Percentiles rank a stretch among this genome's conserved stretches.
phyloP scores from a whole-genome alignment of 2,113 vertebrate genomes.

The Coregonus clupeaformis region DNA sequence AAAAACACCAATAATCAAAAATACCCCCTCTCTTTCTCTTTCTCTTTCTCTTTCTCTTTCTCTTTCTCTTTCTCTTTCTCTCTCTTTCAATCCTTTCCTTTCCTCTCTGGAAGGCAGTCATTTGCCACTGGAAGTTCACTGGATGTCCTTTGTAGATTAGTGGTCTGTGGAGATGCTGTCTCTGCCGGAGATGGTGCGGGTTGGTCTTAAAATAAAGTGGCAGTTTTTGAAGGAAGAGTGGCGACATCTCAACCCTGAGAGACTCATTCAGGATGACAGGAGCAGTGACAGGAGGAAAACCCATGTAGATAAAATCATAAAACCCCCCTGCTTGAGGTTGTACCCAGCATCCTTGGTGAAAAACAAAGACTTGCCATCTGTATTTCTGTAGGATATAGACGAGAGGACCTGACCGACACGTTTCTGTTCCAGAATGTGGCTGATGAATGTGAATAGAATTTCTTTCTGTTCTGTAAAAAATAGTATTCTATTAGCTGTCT shows the following conservation, averaged over 20 bases:
- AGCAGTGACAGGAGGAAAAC: constrained; percentile 31
- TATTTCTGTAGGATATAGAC: too few species aligned
- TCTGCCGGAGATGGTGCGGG: constrained; percentile 53
- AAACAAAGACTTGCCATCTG: neutral
- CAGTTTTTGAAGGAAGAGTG: constrained; percentile 42
- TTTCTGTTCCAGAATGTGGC: neutral
- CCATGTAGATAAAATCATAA: constrained; percentile 20
- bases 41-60: constrained; percentile 24
- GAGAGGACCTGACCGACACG: neutral
- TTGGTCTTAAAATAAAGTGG: constrained; percentile 40
- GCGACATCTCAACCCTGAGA: constrained; percentile 46
- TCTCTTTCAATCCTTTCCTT: constrained; percentile 26
- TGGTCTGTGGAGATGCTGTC: constrained; percentile 62
- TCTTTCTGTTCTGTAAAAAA: too few species aligned
- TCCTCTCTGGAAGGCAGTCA: constrained; percentile 35
- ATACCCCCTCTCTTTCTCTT: constrained; percentile 7
- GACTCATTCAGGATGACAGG: constrained; percentile 31
- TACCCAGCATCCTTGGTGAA: neutral
- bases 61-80: neutral
- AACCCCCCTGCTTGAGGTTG: neutral
- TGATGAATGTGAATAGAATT: neutral
- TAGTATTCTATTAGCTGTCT: too few species aligned
- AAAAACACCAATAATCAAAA: constrained; percentile 26
- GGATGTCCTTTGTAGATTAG: too few species aligned
- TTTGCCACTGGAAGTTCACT: constrained; percentile 56